These are phyloP conservation scores for Bradysia coprophila DNA, from an alignment of 1,140 invertebrate species.

Conservation along the genomic window DNA sequence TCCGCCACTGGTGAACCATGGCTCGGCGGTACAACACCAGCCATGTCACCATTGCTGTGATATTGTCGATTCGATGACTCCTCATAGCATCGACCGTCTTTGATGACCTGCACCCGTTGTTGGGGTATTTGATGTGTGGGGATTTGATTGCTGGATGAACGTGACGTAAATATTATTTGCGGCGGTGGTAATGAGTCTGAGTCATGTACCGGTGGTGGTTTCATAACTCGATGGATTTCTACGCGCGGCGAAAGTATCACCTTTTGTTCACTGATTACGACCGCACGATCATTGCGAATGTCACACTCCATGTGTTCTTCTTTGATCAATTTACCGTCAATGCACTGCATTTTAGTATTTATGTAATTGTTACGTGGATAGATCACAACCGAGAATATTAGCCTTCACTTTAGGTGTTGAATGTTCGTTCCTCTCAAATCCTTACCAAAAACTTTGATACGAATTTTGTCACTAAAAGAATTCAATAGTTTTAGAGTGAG, in stretches of 20 bases:
- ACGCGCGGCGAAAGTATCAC: neutral
- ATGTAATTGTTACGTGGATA: too few species aligned
- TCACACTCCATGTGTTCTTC: neutral
- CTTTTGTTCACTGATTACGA: neutral
- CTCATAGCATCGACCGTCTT: neutral
- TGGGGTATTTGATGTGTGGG: neutral
- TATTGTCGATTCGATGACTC: too few species aligned
- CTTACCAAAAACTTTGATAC: too few species aligned
- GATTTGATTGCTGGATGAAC: neutral
- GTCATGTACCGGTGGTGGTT: neutral
- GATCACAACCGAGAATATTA: too few species aligned
- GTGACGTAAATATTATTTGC: neutral
- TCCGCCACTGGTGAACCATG: neutral
- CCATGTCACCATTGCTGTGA: too few species aligned
- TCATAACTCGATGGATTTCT: neutral
- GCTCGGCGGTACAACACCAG: too few species aligned
- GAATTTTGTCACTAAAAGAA: too few species aligned
- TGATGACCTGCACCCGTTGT: neutral
- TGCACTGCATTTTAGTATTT: neutral
- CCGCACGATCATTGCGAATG: neutral
- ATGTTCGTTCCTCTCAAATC: too few species aligned
- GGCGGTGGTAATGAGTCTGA: neutral
- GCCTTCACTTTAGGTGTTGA: too few species aligned
- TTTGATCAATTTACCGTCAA: neutral
- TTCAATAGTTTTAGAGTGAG: too few species aligned